These are phyloP conservation scores for Sapajus apella DNA, from an alignment of 2,113 vertebrate species.

Conservation along the genomic window DNA sequence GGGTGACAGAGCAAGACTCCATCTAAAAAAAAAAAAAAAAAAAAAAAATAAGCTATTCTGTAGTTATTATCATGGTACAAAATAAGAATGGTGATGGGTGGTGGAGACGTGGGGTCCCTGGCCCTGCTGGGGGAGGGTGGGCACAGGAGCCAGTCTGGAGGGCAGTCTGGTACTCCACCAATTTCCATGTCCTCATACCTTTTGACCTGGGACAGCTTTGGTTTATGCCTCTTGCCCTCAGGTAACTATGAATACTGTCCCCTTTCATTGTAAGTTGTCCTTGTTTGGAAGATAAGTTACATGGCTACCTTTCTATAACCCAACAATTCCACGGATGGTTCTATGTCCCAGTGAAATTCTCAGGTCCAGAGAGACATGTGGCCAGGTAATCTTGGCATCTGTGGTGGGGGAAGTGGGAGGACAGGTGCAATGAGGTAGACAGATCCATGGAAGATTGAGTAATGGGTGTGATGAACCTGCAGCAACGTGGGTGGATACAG, in stretches of 20 bases:
- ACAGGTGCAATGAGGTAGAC: background rate
- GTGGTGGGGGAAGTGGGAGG: background rate
- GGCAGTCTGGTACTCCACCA: accelerated
- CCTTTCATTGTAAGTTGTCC: background rate
- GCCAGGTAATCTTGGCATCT: background rate
- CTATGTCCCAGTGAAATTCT: background rate
- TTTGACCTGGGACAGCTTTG: too few relatives aligned
- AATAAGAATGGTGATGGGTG: background rate
- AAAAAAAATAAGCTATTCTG: too few relatives aligned
- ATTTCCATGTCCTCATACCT: too few relatives aligned
- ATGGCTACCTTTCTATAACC: background rate
- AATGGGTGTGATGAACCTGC: background rate
- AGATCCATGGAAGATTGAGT: background rate
- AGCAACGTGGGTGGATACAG: background rate
- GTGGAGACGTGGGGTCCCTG: background rate
- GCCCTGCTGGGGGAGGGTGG: accelerated
- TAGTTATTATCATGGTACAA: background rate
- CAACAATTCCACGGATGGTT: background rate
- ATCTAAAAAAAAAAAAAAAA: too few relatives aligned
- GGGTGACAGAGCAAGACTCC: too few relatives aligned
- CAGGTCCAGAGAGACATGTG: background rate
- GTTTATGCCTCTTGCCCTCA: background rate
- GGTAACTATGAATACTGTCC: background rate
- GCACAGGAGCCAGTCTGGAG: background rate
- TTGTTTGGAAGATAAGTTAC: background rate